phyloP scores from a whole-genome alignment of 2,888 invertebrate species.

The Ischnura elegans region DNA sequence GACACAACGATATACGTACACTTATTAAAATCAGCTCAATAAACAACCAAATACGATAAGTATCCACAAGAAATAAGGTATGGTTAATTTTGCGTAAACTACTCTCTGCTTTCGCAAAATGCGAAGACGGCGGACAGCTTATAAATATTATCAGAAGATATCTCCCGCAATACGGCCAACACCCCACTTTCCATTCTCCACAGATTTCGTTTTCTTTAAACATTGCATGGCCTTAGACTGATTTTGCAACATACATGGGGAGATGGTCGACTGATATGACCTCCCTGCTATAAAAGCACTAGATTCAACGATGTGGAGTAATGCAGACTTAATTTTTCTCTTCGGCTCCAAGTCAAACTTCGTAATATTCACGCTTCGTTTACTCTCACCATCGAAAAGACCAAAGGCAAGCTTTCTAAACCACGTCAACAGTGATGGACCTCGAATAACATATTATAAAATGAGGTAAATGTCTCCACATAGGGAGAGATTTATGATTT shows the following conservation, averaged over 20 bases:
- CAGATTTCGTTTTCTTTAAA: no score
- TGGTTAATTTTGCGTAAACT: no score
- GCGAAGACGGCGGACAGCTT: no score
- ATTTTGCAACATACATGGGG: background rate
- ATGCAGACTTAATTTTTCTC: background rate
- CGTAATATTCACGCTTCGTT: slow-evolving; percentile 47
- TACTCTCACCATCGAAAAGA: slow-evolving; percentile 39
- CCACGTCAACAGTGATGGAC: background rate
- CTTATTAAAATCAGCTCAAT: no score
- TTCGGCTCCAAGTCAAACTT: background rate
- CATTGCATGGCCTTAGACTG: background rate
- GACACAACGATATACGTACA: no score
- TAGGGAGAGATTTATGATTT: background rate
- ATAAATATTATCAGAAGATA: no score
- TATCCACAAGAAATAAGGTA: no score
- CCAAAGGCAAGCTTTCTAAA: slow-evolving; percentile 19
- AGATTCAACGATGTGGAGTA: background rate
- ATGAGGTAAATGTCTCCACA: background rate
- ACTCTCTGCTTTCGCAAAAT: no score
- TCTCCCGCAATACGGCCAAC: no score
- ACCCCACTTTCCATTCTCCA: no score
- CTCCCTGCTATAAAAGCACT: background rate
- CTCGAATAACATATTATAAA: background rate
- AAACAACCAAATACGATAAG: no score
- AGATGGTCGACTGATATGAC: background rate